phyloP scores from a whole-genome alignment of 2,888 invertebrate species.

The Dryomyza anilis region DNA sequence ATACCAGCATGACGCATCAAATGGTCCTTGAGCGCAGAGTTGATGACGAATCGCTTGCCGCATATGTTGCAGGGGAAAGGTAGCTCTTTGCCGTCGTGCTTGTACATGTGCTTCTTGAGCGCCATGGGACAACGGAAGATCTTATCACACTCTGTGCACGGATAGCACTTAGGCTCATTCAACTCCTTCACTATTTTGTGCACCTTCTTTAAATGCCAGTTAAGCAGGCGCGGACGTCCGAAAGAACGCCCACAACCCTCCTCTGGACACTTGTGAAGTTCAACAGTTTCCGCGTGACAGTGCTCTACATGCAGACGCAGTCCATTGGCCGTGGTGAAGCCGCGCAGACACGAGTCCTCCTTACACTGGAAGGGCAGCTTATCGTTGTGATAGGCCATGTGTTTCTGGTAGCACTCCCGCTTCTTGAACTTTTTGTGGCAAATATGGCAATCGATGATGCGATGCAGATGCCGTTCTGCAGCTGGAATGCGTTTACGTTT shows the following conservation, averaged over 20 bases:
- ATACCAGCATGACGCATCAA: conserved; percentile 59
- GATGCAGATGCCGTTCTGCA: conserved; percentile 48
- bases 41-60: conserved; percentile 56
- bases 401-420: conserved; percentile 50
- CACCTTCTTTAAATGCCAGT: conserved; percentile 49
- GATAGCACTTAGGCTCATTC: conserved; percentile 49
- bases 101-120: conserved; percentile 56
- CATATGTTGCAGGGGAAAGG: conserved; percentile 57
- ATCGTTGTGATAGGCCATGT: conserved; percentile 57
- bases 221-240: conserved; percentile 52
- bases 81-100: conserved; percentile 55
- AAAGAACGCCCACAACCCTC: conserved; percentile 53
- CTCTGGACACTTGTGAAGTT: conserved; percentile 49
- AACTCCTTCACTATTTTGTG: conserved; percentile 48
- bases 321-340: conserved; percentile 53
- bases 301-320: conserved; percentile 52
- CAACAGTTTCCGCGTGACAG: conserved; percentile 53
- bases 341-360: conserved; percentile 51
- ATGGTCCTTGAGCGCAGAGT: conserved; percentile 56
- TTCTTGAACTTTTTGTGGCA: conserved; percentile 56
- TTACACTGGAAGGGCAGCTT: conserved; percentile 54
- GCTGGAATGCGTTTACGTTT: conserved; percentile 47
- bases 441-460: conserved; percentile 54
- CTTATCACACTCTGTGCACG: conserved; percentile 57
- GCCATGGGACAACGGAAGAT: conserved; percentile 57